Base-by-base conservation (phyloP, 2,888 invertebrate genomes). In the Ectemnius lituratus region DNA sequence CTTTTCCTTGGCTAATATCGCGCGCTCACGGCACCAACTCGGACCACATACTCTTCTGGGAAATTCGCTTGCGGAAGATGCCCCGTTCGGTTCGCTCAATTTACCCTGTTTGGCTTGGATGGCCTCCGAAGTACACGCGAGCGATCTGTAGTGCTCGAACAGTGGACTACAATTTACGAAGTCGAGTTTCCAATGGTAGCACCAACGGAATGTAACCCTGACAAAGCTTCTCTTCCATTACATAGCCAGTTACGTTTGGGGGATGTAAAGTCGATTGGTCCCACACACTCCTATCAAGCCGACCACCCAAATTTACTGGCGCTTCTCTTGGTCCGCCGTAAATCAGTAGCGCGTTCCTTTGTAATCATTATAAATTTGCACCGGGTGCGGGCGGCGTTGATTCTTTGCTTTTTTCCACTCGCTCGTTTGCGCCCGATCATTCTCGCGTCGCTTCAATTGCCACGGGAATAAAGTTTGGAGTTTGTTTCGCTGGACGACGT, bases 101-200 rank as follows among this genome's bases (percentile, higher is more conserved):
- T 87, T 85, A 86, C 84, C 86, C 81, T 82, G 79, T 85, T 85
- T 84, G 85, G 86, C 74, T 3, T 14, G 52, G 37, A 37, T 16
- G 80, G 67, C 76, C 78, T 61, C 74, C 64, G 60, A 20, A 16
- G 23, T 11, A 56, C 28, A 37, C n/a, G 28, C 56, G 16, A 14
- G 14, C 13, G 62, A 62, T 62, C 23, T 62, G 49, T 62, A 62
- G n/a, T 18, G 47, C 20, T 3, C 4, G 13, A 13, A 46, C 47
- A 4, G 11, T 4, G 76, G 58, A 61, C 37, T 76, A 73, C 79
- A 78, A 82, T 83, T 84, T 83, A 79, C 79, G 75, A 79, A 82
- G 79, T 76, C 73, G 56, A 76, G 45, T 46, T n/a, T 27, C 20
- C 57, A 8, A 27, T 47, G 14, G 37, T 18, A 37, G 28, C 37